Evolutionary conservation across 2,113 vertebrate genomes (phyloP).

Genomic region (Sceloporus tristichus): DNA sequence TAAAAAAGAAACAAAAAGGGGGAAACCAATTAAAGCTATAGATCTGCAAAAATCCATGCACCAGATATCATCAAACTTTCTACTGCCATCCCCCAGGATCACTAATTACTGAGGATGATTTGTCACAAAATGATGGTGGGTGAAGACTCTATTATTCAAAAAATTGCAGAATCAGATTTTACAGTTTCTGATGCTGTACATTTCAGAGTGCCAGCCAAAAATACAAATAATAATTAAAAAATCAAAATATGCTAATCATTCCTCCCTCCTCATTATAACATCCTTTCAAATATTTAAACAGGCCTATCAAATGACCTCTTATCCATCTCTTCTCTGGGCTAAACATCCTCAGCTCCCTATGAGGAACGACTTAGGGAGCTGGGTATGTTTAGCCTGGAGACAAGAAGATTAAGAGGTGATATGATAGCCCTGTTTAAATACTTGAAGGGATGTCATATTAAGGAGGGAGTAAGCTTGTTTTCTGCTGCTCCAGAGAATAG

Average conservation of each 20-base stretch:
- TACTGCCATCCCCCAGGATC: background rate
- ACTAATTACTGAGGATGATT: background rate
- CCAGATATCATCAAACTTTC: background rate
- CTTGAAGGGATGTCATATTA: too few species aligned
- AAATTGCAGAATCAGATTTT: background rate
- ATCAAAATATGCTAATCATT: background rate
- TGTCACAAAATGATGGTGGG: background rate
- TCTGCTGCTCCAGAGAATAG: too few species aligned
- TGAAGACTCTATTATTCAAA: background rate
- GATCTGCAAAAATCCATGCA: background rate
- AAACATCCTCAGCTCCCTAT: too few species aligned
- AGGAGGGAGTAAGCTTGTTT: too few species aligned
- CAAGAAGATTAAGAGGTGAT: too few species aligned
- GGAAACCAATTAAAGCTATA: background rate
- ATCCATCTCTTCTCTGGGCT: too few species aligned
- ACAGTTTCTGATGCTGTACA: background rate
- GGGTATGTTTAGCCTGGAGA: too few species aligned
- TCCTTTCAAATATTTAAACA: too few species aligned
- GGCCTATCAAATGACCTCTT: too few species aligned
- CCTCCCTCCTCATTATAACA: background rate
- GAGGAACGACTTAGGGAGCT: too few species aligned
- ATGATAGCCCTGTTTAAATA: too few species aligned
- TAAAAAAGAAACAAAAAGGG: slow-evolving; percentile 9
- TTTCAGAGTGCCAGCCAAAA: background rate
- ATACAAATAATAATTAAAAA: background rate